Evolutionary conservation across 2,888 invertebrate genomes (phyloP).

Genomic region (Hoplodrina ambigua): DNA sequence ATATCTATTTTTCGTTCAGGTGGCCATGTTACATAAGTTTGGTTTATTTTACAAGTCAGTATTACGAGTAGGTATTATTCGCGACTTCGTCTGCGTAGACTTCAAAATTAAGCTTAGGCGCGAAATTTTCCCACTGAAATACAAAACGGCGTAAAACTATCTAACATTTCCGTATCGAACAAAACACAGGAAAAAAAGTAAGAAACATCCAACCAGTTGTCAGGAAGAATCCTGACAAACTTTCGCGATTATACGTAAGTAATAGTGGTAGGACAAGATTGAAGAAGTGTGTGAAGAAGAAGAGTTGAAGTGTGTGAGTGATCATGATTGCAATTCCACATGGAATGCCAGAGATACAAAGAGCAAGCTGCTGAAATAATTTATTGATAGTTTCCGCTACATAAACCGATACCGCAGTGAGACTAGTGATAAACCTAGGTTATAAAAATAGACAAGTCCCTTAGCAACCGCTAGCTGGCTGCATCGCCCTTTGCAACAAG

Average conservation of each 20-base stretch:
- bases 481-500: conserved; percentile 55
- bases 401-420: conserved; percentile 1
- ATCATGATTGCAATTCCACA: conserved; percentile 34
- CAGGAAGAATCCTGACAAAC: no score
- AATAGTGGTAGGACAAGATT: no score
- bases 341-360: conserved; percentile 27
- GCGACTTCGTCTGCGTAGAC: no score
- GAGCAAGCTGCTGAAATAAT: conserved; percentile 21
- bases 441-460: conserved; percentile 18
- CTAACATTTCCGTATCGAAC: no score
- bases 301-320: conserved; percentile 16
- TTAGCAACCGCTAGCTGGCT: conserved; percentile 22
- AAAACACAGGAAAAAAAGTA: no score
- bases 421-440: conserved; percentile 19
- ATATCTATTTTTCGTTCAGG: conserved; percentile 36
- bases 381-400: neutral
- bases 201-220: no score
- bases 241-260: no score
- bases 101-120: no score
- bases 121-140: no score
- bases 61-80: no score
- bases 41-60: neutral
- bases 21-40: neutral
- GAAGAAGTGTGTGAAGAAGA: no score
- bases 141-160: no score